phyloP scores from a whole-genome alignment of 2,113 vertebrate species.

The Crocuta crocuta region DNA sequence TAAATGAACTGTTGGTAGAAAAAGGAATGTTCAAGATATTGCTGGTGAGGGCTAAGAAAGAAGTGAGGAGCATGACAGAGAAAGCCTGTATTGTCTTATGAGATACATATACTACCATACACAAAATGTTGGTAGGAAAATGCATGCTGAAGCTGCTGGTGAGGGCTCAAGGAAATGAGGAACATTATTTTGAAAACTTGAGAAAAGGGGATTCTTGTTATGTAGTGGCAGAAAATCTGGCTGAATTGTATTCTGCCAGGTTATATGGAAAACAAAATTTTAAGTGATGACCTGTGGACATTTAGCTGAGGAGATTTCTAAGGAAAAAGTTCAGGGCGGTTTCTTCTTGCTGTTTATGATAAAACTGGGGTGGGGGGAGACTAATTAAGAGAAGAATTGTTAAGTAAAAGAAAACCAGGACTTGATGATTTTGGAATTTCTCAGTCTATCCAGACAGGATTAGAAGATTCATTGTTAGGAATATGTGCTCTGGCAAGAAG shows the following conservation, averaged over 20 bases:
- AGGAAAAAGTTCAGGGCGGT: not conserved
- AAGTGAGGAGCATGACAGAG: not conserved
- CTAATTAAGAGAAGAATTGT: not conserved
- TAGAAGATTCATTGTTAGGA: not conserved
- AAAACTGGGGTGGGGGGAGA: not conserved
- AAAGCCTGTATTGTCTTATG: not conserved
- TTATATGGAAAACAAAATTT: not conserved
- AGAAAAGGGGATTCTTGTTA: not conserved
- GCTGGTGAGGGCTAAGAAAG: not conserved
- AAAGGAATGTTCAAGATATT: not conserved
- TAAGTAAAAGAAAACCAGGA: not conserved
- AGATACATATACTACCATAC: not conserved
- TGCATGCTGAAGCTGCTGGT: not conserved
- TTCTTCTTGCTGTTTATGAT: not conserved
- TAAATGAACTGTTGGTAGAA: not conserved
- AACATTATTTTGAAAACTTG: not conserved
- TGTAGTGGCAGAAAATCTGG: not conserved
- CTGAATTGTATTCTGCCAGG: not conserved
- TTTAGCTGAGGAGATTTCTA: not conserved
- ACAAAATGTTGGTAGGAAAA: not conserved
- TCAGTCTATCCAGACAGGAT: not conserved
- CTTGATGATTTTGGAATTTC: not conserved
- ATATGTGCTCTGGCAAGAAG: not conserved
- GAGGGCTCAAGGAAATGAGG: not conserved
- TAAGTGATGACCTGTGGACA: not conserved